phyloP scores from a whole-genome alignment of 2,113 vertebrate species.

The Chascanopsetta lugubris region DNA sequence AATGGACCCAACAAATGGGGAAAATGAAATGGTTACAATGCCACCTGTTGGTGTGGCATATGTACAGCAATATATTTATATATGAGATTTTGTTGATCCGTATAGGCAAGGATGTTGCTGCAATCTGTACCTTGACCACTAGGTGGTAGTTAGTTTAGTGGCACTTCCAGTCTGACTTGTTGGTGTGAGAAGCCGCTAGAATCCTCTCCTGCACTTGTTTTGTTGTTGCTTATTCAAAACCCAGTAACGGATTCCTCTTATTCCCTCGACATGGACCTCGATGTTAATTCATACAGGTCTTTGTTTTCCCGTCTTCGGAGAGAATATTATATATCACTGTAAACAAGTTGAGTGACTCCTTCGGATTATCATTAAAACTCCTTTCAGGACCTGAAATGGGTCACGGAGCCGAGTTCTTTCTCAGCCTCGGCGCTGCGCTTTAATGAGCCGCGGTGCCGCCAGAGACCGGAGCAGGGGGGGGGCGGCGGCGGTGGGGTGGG shows the following conservation, averaged over 20 bases:
- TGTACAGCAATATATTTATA: too few relatives aligned
- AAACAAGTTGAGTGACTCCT: constrained; percentile 37
- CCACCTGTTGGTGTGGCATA: too few relatives aligned
- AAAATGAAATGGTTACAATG: too few relatives aligned
- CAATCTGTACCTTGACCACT: neutral
- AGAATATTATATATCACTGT: constrained; percentile 30
- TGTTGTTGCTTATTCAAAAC: neutral
- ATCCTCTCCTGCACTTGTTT: constrained; percentile 3
- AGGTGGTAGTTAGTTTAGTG: constrained; percentile 2
- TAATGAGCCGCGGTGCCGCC: constrained; percentile 65
- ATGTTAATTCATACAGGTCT: constrained; percentile 21
- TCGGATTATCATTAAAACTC: constrained; percentile 41
- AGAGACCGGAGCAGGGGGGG: constrained; percentile 40
- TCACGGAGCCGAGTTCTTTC: constrained; percentile 31
- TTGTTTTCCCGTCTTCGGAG: neutral
- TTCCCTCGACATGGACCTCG: neutral
- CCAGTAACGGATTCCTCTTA: neutral
- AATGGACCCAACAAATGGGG: too few relatives aligned
- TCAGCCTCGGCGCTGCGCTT: constrained; percentile 49
- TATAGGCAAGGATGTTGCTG: too few relatives aligned
- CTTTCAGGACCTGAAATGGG: constrained; percentile 51
- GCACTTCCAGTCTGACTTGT: neutral
- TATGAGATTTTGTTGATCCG: too few relatives aligned
- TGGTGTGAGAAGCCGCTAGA: neutral
- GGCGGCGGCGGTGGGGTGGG: too few relatives aligned